Percentiles rank a stretch among this genome's conserved stretches.
phyloP scores from a whole-genome alignment of 1,140 invertebrate genomes.

The Sycophila sp. region DNA sequence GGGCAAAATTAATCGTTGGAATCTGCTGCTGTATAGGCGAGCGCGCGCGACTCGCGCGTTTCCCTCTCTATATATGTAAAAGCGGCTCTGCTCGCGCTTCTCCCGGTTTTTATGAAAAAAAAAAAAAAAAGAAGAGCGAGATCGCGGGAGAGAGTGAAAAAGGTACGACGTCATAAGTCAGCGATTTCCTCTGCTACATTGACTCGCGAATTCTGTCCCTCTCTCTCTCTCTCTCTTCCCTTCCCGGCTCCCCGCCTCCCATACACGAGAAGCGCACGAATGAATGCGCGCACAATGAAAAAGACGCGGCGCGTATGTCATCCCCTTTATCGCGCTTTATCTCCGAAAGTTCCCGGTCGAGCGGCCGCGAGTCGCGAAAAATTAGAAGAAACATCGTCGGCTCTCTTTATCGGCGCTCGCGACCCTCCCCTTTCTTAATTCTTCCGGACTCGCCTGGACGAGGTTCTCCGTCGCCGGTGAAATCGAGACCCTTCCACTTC shows the following conservation, averaged over 20 bases:
- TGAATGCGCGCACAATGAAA: constrained; percentile 45
- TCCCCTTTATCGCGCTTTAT: constrained; percentile 39
- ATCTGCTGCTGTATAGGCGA: constrained; percentile 34
- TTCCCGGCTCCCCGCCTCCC: background rate
- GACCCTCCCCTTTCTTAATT: background rate
- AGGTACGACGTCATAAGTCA: constrained; percentile 41
- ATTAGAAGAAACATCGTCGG: constrained; percentile 42
- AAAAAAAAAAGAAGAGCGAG: background rate
- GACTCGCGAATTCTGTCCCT: constrained; percentile 30
- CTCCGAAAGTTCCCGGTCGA: constrained; percentile 38
- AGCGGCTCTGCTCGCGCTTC: background rate
- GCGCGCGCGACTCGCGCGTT: background rate
- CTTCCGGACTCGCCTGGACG: background rate
- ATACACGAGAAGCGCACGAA: background rate
- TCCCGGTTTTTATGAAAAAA: constrained; percentile 15
- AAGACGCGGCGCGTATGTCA: constrained; percentile 44
- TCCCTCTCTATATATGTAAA: constrained; percentile 23
- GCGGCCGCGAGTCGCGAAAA: constrained; percentile 27
- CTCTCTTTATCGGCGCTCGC: background rate
- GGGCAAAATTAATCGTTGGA: constrained; percentile 55
- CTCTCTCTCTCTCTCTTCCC: background rate
- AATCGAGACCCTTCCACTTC: constrained; percentile 20
- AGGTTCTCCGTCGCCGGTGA: background rate
- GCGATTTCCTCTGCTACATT: constrained; percentile 39
- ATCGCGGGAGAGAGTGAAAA: background rate